phyloP scores from a whole-genome alignment of 2,888 invertebrate species.

The Conistra vaccinii region DNA sequence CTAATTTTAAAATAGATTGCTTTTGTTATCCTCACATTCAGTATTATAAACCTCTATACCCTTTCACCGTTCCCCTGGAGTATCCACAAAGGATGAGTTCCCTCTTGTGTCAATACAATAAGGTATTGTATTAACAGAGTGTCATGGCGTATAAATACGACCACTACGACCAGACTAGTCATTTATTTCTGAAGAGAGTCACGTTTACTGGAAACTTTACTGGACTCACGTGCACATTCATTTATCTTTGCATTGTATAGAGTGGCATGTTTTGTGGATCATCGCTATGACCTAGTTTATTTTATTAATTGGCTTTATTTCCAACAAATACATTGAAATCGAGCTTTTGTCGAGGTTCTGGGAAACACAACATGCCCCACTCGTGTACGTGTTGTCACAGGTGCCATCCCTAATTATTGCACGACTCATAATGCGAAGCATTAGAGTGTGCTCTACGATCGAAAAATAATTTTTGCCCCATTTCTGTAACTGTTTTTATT shows the following conservation, averaged over 20 bases:
- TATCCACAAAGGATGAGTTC: constrained; percentile 16
- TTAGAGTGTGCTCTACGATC: too few relatives aligned
- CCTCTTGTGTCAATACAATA: constrained; percentile 24
- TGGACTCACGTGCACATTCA: not conserved
- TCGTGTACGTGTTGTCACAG: not conserved
- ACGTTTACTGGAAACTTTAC: constrained; percentile 14
- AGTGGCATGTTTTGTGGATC: not conserved
- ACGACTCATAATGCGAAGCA: too few relatives aligned
- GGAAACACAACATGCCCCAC: not conserved
- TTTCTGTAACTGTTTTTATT: too few relatives aligned
- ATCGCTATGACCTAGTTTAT: not conserved
- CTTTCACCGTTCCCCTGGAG: constrained; percentile 1
- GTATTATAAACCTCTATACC: constrained; percentile 16
- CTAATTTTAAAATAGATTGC: constrained; percentile 46
- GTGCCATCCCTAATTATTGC: too few relatives aligned
- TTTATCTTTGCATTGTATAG: constrained; percentile 8
- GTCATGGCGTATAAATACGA: constrained; percentile 21
- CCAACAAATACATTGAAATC: not conserved
- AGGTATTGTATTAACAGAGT: constrained; percentile 19
- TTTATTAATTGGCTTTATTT: not conserved
- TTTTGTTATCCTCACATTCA: constrained; percentile 22
- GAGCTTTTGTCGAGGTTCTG: not conserved
- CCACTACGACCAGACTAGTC: not conserved
- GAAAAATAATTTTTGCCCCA: too few relatives aligned
- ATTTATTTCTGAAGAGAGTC: constrained; percentile 1